Evolutionary conservation across 2,113 vertebrate species (phyloP).

Genomic region (Lates calcarifer): DNA sequence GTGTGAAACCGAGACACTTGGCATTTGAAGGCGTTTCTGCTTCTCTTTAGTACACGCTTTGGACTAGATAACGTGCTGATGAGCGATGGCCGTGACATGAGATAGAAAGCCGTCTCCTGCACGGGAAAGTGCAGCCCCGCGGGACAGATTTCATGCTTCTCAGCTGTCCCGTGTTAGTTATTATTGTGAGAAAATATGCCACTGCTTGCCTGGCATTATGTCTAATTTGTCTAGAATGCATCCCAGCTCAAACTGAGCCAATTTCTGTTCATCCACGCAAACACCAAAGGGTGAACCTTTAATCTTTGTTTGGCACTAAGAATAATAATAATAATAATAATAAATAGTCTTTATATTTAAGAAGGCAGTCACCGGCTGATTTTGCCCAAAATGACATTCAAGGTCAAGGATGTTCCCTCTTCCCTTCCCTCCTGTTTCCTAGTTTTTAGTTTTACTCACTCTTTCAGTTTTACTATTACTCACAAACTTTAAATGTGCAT

Average conservation of each 20-base stretch:
- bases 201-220: not conserved
- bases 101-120: not conserved
- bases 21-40: not conserved
- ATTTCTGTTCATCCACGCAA: not conserved
- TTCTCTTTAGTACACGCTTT: not conserved
- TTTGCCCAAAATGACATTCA: conserved; percentile 53
- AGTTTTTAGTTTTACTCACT: not conserved
- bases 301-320: not conserved
- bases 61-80: not conserved
- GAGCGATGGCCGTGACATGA: conserved; percentile 3
- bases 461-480: conserved; percentile 35
- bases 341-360: not conserved
- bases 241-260: not conserved
- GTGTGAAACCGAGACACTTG: not conserved
- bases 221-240: not conserved
- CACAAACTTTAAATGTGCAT: not conserved
- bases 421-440: not conserved
- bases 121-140: not conserved
- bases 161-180: not conserved
- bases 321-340: not conserved
- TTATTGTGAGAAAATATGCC: not conserved
- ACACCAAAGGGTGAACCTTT: not conserved
- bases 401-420: conserved; percentile 55
- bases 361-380: conserved; percentile 10
- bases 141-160: not conserved